Base-by-base conservation (phyloP, 1,140 invertebrate species). In the Drosophila santomea region DNA sequence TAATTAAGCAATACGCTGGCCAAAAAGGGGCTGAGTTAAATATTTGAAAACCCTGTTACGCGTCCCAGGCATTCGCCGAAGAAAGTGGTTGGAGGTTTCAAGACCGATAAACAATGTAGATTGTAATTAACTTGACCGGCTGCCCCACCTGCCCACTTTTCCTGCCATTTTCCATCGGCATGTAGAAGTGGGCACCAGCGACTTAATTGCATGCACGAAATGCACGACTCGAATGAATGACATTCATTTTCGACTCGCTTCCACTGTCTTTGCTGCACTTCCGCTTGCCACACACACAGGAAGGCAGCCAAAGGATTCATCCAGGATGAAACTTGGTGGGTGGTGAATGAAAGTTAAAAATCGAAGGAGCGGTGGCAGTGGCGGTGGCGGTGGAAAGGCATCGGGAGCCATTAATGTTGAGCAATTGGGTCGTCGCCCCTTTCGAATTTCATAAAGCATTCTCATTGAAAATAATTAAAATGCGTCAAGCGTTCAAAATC, bases 401-500 rank as follows among this genome's bases (percentile, higher is more conserved):
- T 55, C 39, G 43, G 47, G 38, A 32, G 32, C 38, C 44, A 57
- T 74, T 43, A 73, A 50, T 55, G 63, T 44, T 63, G 80, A 62
- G 74, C 74, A 66, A 69, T 71, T 83, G 80, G 62, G 36, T 54
- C 76, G 75, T 44, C 76, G 75, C 68, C 39, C 35, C 47, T 51
- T 72, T 73, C 56, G 84, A 80, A 88, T 77, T 89, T 89, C 84
- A 88, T 88, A 88, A 86, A 88, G 83, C 58, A 73, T 86, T 78
- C 64, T 20, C 78, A 86, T 82, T 86, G 82, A 86, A 86, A 88
- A 89, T 88, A 88, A 88, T 88, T 88, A 89, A 88, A 88, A 88
- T 89, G 84, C 83, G 84, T 80, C 80, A 78, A 71, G 64, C 83
- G 84, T 88, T 88, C 75, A 89, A 88, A 88, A 88, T 88, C 84